Evolutionary conservation across 2,797 vertebrate species (phyloP).

Genomic region (Leptodactylus fallax): DNA sequence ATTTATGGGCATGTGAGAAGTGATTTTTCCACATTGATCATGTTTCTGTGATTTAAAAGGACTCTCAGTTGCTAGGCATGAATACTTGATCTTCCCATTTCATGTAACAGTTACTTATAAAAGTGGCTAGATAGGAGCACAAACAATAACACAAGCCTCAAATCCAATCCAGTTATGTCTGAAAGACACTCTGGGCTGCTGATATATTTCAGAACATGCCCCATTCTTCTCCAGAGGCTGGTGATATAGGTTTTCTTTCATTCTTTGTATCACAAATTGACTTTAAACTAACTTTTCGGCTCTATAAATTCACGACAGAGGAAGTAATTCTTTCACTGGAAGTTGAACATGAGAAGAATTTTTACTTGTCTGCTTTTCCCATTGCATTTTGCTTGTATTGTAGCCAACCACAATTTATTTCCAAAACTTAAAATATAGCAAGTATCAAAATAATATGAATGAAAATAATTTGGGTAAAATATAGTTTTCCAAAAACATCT

Average conservation of each 20-base stretch:
- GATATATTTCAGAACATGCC: slow-evolving; percentile 57
- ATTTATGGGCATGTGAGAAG: slow-evolving; percentile 52
- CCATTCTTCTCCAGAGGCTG: slow-evolving; percentile 43
- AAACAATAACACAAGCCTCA: slow-evolving; percentile 57
- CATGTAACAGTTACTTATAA: slow-evolving; percentile 48
- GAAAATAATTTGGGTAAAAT: neutral
- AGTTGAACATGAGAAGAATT: slow-evolving; percentile 18
- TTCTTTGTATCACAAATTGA: slow-evolving; percentile 40
- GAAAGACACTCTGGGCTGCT: slow-evolving; percentile 30
- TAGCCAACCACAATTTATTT: neutral
- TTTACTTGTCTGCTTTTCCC: slow-evolving; percentile 7
- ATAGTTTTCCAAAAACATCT: too few species aligned
- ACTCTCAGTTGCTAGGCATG: slow-evolving; percentile 51
- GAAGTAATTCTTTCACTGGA: slow-evolving; percentile 30
- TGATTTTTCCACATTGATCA: slow-evolving; percentile 56
- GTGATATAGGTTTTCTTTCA: slow-evolving; percentile 43
- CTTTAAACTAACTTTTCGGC: slow-evolving; percentile 32
- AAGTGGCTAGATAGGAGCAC: slow-evolving; percentile 26
- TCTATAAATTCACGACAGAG: slow-evolving; percentile 29
- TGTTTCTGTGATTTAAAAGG: slow-evolving; percentile 57
- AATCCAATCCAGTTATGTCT: slow-evolving; percentile 48
- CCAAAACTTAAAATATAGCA: neutral
- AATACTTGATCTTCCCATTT: slow-evolving; percentile 60
- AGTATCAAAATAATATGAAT: neutral
- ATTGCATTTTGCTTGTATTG: neutral